Conservation (phyloP, 2,888 invertebrate species). For the Lithophane socia region DNA sequence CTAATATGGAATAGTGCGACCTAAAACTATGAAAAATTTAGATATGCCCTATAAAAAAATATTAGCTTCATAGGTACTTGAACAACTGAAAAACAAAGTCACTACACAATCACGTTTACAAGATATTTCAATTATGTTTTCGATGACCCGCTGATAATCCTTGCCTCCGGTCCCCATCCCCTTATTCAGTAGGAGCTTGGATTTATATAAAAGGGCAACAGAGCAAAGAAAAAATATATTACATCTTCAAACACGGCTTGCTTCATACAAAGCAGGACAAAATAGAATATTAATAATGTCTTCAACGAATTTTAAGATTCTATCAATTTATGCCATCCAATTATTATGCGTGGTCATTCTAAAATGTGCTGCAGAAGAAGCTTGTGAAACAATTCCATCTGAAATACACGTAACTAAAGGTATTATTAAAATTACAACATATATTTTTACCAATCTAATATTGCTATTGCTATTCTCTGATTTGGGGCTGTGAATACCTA, state of each 20-base stretch:
- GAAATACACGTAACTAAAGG: conserved; percentile 97
- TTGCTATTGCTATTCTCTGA: conserved; percentile 4
- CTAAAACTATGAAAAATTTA: neutral
- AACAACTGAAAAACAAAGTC: conserved; percentile 17
- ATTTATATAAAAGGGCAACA: conserved; percentile 58
- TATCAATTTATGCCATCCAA: conserved; percentile 59
- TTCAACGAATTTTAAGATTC: conserved; percentile 53
- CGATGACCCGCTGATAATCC: conserved; percentile 73
- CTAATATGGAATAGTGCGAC: neutral
- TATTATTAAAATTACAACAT: neutral
- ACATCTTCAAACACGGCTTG: conserved; percentile 34
- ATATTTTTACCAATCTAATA: neutral
- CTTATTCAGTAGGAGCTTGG: neutral
- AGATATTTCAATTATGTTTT: conserved; percentile 74
- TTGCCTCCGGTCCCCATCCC: conserved; percentile 63
- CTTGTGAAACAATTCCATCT: conserved; percentile 96
- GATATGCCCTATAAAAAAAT: neutral
- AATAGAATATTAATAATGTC: conserved; percentile 60
- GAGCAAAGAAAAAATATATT: conserved; percentile 42
- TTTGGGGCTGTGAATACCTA: neutral
- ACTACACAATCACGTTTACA: conserved; percentile 61
- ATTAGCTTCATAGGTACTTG: neutral
- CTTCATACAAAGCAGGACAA: conserved; percentile 22
- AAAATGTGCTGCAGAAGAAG: conserved; percentile 90
- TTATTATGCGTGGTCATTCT: conserved; percentile 64